A percentile compares a stretch with the other conserved stretches of the same genome.
Conservation (phyloP, 1,140 invertebrate genomes). For the Scaptomyza pallida region DNA sequence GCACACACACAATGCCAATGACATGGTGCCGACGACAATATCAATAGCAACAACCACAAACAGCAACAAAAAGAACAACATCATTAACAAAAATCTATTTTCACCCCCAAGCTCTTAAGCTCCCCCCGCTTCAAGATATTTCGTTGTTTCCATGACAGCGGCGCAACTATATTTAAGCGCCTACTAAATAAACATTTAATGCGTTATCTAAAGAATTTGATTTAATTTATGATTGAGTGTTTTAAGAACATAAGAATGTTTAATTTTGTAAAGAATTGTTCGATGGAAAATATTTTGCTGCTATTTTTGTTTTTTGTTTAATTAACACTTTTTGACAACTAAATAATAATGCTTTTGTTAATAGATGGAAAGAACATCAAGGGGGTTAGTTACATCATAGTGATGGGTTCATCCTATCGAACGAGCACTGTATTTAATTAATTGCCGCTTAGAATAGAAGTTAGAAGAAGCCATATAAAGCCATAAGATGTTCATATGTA, state of each 20-base stretch:
- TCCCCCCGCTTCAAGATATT: slow-evolving; percentile 11
- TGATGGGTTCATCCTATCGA: not conserved
- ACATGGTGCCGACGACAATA: slow-evolving; percentile 43
- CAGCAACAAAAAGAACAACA: slow-evolving; percentile 1
- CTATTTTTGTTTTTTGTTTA: too few species aligned
- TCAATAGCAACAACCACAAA: slow-evolving; percentile 22
- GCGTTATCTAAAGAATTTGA: slow-evolving; percentile 21
- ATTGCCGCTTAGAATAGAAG: not conserved
- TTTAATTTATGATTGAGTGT: not conserved
- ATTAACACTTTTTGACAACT: too few species aligned
- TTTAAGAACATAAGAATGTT: not conserved
- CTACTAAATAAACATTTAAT: slow-evolving; percentile 13
- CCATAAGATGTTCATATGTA: not conserved
- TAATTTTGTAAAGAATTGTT: too few species aligned
- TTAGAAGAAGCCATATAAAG: slow-evolving; percentile 12
- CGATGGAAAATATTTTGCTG: too few species aligned
- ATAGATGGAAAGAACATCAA: too few species aligned
- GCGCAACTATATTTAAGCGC: not conserved
- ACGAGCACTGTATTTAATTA: not conserved
- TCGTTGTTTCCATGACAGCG: slow-evolving; percentile 26
- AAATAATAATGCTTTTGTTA: too few species aligned
- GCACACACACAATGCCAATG: slow-evolving; percentile 54
- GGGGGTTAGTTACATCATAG: too few species aligned
- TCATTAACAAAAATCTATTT: slow-evolving; percentile 24
- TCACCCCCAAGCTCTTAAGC: slow-evolving; percentile 30